Evolutionary conservation across 2,113 vertebrate genomes (phyloP).

Genomic region (Phyllostomus discolor): DNA sequence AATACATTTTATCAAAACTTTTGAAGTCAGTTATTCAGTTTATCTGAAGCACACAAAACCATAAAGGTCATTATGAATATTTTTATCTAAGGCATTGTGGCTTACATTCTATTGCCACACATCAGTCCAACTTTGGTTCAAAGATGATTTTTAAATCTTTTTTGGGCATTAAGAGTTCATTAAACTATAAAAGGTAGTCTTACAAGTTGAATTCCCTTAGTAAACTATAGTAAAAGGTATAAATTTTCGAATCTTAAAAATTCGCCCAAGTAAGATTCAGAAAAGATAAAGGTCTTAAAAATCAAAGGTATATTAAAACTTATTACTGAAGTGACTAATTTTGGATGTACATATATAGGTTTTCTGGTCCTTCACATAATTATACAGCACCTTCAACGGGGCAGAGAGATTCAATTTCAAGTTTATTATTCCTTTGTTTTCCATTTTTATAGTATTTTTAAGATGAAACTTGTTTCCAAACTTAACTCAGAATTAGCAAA

Average conservation of each 20-base stretch:
- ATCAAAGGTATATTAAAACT: not conserved
- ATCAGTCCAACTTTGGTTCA: not conserved
- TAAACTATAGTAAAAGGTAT: constrained; percentile 19
- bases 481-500: not conserved
- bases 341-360: not conserved
- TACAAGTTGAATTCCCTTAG: not conserved
- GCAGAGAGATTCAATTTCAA: not conserved
- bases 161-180: not conserved
- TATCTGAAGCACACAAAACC: not conserved
- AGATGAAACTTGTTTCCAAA: constrained; percentile 13
- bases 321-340: not conserved
- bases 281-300: constrained; percentile 24
- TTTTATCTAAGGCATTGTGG: not conserved
- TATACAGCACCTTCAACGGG: not conserved
- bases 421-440: not conserved
- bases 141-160: not conserved
- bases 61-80: not conserved
- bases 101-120: not conserved
- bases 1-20: constrained; percentile 54
- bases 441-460: not conserved
- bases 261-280: constrained; percentile 1
- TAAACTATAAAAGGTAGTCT: constrained; percentile 10
- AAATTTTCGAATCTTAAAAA: constrained; percentile 18
- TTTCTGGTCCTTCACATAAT: not conserved
- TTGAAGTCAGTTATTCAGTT: not conserved